Base-by-base conservation (phyloP, 2,888 invertebrate genomes). In the Conistra vaccinii region DNA sequence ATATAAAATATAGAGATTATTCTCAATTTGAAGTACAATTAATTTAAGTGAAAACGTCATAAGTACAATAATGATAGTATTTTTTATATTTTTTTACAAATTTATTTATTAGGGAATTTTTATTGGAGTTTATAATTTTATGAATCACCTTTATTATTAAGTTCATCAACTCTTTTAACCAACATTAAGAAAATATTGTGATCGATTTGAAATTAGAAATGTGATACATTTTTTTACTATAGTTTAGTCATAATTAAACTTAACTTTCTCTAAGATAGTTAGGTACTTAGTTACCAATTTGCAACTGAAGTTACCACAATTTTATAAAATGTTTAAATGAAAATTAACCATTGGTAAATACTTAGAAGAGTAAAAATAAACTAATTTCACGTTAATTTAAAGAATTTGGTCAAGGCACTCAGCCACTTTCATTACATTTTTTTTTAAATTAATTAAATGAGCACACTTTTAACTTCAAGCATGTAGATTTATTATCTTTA, bases 11-110 rank as follows among this genome's bases (percentile, higher is more conserved):
- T 35, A 72, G 60, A 63, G 58, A 67, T 58, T 67, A 58, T 32
- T 72, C 35, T 53, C 73, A 20, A 23, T 42, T 26, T 20, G 39
- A 67, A 73, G 79, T 73, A 81, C 83, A 79, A 83, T 63, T 69
- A 62, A 20, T 71, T 51, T 71, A 71, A 68, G 48, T 51, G 12
- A 69, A 57, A 60, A 42, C 26, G 48, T 83, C 60, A 42, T 26
- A 68, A 60, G 61, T 83, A 73, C 42, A 73, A 61, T 12, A 55
- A 61, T 57, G 14, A 65, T 32, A 51, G 26, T 55, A 53, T 67
- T 65, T 65, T 45, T 77, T 42, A 60, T 65, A 29, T 45, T 60
- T 76, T 65, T 71, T 69, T 68, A 78, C 35, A 39, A 65, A 55
- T 35, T 73, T 35, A 78, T 73, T 65, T 71, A 55, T 53, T 55